phyloP scores from a whole-genome alignment of 2,113 vertebrate genomes.

The Scopus umbretta region DNA sequence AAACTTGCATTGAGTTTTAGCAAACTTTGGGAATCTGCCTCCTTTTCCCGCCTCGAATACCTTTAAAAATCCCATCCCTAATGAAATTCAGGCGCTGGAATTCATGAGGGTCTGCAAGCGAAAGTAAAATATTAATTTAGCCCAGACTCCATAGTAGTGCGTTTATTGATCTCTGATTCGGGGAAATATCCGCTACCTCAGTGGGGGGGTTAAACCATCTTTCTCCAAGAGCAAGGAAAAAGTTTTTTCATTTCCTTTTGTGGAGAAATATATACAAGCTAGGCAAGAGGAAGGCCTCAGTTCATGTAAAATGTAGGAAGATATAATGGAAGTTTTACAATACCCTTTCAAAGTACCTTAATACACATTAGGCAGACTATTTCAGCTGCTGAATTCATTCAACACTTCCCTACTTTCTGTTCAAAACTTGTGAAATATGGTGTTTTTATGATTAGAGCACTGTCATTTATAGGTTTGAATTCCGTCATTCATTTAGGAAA shows the following conservation, averaged over 20 bases:
- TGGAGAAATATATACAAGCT: neutral
- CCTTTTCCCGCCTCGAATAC: neutral
- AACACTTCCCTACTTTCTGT: neutral
- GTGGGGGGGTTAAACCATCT: neutral
- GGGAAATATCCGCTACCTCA: neutral
- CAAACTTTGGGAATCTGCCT: neutral
- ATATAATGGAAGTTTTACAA: slow-evolving; percentile 48
- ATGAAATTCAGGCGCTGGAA: neutral
- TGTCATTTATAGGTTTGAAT: slow-evolving; percentile 10
- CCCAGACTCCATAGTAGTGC: neutral
- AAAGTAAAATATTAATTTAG: neutral
- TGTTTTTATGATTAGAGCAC: slow-evolving; percentile 18
- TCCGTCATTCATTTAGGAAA: neutral
- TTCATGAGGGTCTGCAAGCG: neutral
- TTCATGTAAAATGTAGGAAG: slow-evolving; percentile 56
- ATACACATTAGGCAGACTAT: slow-evolving; percentile 1
- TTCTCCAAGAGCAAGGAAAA: neutral
- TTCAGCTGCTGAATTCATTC: slow-evolving; percentile 21
- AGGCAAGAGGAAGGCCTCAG: neutral
- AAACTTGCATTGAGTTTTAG: neutral
- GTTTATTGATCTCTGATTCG: neutral
- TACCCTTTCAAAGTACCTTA: slow-evolving; percentile 33
- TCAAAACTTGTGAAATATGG: slow-evolving; percentile 16
- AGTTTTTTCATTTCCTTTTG: slow-evolving; percentile 2
- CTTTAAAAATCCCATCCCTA: neutral